phyloP scores from a whole-genome alignment of 64 coral and sea anemone species.

The Acropora yongei region DNA sequence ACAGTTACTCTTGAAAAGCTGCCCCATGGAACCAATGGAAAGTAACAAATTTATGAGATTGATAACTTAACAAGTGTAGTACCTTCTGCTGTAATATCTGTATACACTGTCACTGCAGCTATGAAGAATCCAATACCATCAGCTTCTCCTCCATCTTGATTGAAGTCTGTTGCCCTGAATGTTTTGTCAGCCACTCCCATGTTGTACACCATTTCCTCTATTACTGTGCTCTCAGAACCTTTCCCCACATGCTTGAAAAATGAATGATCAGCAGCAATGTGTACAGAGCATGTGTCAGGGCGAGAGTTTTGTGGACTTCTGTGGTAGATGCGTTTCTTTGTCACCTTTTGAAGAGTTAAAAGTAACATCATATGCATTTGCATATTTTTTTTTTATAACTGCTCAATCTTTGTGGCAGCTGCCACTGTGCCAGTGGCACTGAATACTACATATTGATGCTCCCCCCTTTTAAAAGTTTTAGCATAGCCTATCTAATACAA shows the following conservation, averaged over 20 bases:
- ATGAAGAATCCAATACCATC: conserved; percentile 87
- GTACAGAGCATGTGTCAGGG: conserved; percentile 72
- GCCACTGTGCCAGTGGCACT: too few species aligned
- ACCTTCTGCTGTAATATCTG: conserved; percentile 77
- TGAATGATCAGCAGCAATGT: conserved; percentile 84
- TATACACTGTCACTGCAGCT: conserved; percentile 72
- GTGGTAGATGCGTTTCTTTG: background rate
- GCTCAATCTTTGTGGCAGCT: background rate
- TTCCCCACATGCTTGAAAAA: conserved; percentile 76
- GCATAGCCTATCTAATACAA: too few species aligned
- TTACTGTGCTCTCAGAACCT: conserved; percentile 43
- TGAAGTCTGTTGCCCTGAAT: conserved; percentile 89
- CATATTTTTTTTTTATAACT: too few species aligned
- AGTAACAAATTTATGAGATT: background rate
- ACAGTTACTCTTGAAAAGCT: background rate
- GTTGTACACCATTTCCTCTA: conserved; percentile 89
- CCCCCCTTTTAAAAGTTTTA: background rate
- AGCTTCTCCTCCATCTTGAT: conserved; percentile 83
- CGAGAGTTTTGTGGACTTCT: background rate
- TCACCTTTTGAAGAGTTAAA: background rate
- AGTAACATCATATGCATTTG: too few species aligned
- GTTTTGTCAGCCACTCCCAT: conserved; percentile 75
- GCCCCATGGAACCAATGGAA: background rate
- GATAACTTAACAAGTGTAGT: background rate
- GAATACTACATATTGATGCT: too few species aligned